phyloP scores from a whole-genome alignment of 1,140 invertebrate genomes.

The Holcopasites calliopsidis region DNA sequence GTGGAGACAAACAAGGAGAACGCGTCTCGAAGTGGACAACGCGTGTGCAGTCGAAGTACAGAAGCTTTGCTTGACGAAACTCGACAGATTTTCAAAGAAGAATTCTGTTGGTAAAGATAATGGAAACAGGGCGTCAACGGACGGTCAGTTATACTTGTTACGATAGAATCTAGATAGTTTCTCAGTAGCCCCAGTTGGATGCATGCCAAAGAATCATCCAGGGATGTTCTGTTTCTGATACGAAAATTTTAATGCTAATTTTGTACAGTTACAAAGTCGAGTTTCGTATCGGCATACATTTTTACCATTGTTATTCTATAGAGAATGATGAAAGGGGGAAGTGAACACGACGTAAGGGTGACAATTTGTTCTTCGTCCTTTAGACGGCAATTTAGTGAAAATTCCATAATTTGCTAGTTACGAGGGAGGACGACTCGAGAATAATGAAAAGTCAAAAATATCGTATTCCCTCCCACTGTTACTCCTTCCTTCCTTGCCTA shows the following conservation, averaged over 20 bases:
- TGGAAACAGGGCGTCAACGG: slow-evolving; percentile 26
- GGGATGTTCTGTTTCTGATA: slow-evolving; percentile 26
- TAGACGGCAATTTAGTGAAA: too few relatives aligned
- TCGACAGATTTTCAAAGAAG: not conserved
- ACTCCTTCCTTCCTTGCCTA: not conserved
- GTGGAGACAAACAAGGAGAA: not conserved
- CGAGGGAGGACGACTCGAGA: not conserved
- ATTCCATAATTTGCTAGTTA: too few relatives aligned
- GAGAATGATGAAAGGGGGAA: not conserved
- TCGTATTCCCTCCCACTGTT: not conserved
- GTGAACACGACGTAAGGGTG: slow-evolving; percentile 28
- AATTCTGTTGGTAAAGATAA: not conserved
- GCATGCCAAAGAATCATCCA: slow-evolving; percentile 28
- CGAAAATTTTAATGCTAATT: not conserved
- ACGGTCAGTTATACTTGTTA: slow-evolving; percentile 23
- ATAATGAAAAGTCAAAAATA: not conserved
- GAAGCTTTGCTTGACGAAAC: not conserved
- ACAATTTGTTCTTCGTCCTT: not conserved
- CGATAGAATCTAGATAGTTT: slow-evolving; percentile 37
- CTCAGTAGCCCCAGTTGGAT: slow-evolving; percentile 34
- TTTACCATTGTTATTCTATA: not conserved
- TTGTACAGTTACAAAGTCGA: not conserved
- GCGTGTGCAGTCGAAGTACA: not conserved
- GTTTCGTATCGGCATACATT: slow-evolving; percentile 8
- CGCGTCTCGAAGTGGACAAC: not conserved